Evolutionary conservation across 2,113 vertebrate species (phyloP).

Genomic region (Podarcis cretensis): DNA sequence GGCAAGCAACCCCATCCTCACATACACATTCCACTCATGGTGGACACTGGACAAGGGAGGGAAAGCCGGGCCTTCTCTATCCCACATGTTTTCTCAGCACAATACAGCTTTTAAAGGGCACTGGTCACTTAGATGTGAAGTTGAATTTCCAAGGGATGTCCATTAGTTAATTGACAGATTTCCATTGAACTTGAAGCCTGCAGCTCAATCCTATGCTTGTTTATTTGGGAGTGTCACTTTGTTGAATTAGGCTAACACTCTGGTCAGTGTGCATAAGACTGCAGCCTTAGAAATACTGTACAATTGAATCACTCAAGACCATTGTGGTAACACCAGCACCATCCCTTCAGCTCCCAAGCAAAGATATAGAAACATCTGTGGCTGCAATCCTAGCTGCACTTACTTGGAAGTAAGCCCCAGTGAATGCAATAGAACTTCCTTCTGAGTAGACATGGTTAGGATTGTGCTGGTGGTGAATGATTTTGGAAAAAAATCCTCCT

Average conservation of each 20-base stretch:
- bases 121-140: too few relatives aligned
- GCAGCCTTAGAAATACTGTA: not conserved
- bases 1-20: not conserved
- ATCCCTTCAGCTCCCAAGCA: not conserved
- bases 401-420: not conserved
- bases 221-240: not conserved
- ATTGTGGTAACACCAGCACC: not conserved
- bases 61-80: not conserved
- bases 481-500: not conserved
- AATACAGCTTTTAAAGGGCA: not conserved
- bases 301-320: not conserved
- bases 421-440: not conserved
- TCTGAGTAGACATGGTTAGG: not conserved
- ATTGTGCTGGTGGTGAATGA: not conserved
- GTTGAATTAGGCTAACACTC: not conserved
- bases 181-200: not conserved
- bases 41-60: not conserved
- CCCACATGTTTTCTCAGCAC: not conserved
- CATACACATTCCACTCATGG: not conserved
- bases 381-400: not conserved
- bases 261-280: not conserved
- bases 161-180: not conserved
- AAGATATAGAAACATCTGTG: not conserved
- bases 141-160: not conserved
- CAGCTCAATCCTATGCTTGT: not conserved